These are phyloP conservation scores for Globicephala melas DNA, from an alignment of 2,113 vertebrate genomes.

Conservation along the genomic window DNA sequence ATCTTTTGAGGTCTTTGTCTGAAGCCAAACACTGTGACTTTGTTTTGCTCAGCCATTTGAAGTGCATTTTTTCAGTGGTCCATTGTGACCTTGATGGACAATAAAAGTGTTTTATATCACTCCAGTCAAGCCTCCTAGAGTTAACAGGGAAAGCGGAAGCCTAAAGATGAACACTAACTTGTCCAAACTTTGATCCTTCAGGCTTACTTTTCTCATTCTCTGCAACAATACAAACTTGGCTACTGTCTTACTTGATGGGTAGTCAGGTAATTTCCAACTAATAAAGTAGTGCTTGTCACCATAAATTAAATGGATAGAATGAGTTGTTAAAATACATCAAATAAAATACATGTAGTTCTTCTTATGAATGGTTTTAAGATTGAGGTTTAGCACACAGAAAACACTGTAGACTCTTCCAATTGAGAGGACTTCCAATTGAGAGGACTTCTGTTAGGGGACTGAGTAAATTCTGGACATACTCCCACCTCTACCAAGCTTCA, in stretches of 20 bases:
- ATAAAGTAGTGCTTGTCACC: background rate
- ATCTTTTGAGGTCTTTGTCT: slow-evolving; percentile 8
- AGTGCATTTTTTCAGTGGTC: background rate
- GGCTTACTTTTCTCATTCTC: background rate
- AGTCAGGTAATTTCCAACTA: background rate
- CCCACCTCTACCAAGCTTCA: background rate
- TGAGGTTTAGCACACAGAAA: background rate
- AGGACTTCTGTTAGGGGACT: background rate
- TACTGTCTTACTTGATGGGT: background rate
- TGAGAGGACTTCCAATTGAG: background rate
- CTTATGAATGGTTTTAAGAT: background rate
- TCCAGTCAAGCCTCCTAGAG: background rate
- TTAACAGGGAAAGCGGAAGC: background rate
- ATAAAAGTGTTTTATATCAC: background rate
- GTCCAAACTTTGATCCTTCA: background rate
- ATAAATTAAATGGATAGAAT: background rate
- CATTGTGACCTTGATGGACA: background rate
- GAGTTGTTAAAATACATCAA: background rate
- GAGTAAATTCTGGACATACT: background rate
- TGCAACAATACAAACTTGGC: background rate
- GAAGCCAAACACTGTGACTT: background rate
- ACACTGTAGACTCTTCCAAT: background rate
- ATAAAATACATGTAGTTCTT: background rate
- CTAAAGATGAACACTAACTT: background rate
- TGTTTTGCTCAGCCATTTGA: slow-evolving; percentile 19